Evolutionary conservation across 2,888 invertebrate species (phyloP).

Genomic region (Phania funesta): DNA sequence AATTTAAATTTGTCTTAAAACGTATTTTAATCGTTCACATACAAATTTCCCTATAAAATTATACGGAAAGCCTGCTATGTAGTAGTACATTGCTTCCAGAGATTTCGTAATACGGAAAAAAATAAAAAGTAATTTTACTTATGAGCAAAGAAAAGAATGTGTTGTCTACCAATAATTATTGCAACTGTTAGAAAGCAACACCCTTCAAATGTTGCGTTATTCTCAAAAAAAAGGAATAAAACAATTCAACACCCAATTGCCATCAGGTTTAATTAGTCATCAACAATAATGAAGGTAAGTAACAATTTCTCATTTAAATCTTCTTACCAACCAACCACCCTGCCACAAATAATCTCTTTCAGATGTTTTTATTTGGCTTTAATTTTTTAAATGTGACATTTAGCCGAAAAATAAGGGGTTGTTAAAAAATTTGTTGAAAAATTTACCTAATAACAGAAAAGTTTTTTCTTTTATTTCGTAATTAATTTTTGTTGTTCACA

Average conservation of each 20-base stretch:
- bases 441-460: neutral
- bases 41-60: no score
- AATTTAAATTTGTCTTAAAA: no score
- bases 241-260: slow-evolving; percentile 60
- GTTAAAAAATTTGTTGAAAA: neutral
- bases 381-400: slow-evolving; percentile 52
- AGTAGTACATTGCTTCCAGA: slow-evolving; percentile 4
- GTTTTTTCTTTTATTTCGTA: slow-evolving; percentile 32
- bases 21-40: no score
- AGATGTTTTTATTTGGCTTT: slow-evolving; percentile 55
- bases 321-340: neutral
- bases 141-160: slow-evolving; percentile 80
- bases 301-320: slow-evolving; percentile 41
- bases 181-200: slow-evolving; percentile 59
- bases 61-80: no score
- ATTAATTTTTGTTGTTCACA: slow-evolving; percentile 32
- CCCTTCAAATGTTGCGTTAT: slow-evolving; percentile 18
- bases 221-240: neutral
- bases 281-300: slow-evolving; percentile 76
- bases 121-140: slow-evolving; percentile 72
- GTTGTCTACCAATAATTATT: slow-evolving; percentile 71
- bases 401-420: slow-evolving; percentile 15
- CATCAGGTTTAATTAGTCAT: slow-evolving; percentile 78
- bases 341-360: neutral
- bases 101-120: neutral